A percentile compares a stretch with the other conserved stretches of the same genome.
Conservation (phyloP, 2,113 vertebrate species). For the Cyanocitta stelleri region DNA sequence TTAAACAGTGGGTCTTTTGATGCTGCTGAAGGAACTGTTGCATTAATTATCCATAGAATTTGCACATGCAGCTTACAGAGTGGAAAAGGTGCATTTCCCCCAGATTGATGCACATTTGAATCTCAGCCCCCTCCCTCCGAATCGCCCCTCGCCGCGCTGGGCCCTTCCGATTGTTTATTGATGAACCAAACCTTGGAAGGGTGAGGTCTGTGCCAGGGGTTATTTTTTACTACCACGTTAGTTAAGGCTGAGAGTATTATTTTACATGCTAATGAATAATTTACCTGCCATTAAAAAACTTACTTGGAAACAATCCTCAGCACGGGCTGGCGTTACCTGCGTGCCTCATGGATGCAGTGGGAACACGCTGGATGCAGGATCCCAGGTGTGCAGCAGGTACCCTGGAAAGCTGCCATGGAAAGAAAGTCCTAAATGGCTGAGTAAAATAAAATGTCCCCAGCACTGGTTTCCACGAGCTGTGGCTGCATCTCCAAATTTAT, state of each 20-base stretch:
- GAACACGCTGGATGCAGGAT: rapidly evolving
- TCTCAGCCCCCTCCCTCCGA: background rate
- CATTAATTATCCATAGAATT: conserved; percentile 49
- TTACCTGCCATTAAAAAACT: conserved; percentile 17
- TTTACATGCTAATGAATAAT: conserved; percentile 47
- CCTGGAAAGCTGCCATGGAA: background rate
- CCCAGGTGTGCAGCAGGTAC: background rate
- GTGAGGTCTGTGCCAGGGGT: conserved; percentile 11
- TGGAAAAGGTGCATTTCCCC: background rate
- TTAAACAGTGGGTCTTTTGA: conserved; percentile 54
- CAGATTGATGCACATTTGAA: background rate
- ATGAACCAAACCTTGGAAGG: background rate
- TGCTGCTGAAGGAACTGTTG: conserved; percentile 35
- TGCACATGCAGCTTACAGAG: background rate
- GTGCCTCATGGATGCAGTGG: rapidly evolving
- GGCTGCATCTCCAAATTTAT: background rate
- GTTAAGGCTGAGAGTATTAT: conserved; percentile 34
- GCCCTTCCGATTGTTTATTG: background rate
- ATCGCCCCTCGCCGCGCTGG: rapidly evolving
- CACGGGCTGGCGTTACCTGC: background rate
- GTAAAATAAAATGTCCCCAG: background rate
- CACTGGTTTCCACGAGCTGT: background rate
- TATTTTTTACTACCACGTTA: conserved; percentile 22
- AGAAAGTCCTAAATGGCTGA: background rate
- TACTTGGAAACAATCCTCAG: background rate